Percentiles rank a stretch among this genome's conserved stretches.
These are phyloP conservation scores for Strigops habroptila DNA, from an alignment of 2,113 vertebrate genomes.

Conservation along the genomic window DNA sequence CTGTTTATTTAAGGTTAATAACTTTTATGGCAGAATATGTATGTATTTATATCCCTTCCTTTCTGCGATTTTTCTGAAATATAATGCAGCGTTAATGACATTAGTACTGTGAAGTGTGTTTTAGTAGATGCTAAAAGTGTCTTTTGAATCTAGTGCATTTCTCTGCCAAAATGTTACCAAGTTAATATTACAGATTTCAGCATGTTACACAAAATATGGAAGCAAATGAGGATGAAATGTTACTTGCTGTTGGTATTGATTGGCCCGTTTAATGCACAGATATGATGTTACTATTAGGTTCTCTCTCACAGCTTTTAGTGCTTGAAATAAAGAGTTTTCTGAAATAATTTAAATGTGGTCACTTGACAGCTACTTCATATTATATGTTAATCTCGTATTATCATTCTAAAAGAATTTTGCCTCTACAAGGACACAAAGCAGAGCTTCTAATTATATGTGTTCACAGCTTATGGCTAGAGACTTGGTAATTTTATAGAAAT, in stretches of 20 bases:
- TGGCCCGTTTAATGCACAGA: not conserved
- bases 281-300: not conserved
- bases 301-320: not conserved
- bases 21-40: not conserved
- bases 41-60: not conserved
- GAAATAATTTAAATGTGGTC: not conserved
- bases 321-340: not conserved
- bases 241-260: not conserved
- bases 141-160: not conserved
- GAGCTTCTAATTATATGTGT: slow-evolving; percentile 39
- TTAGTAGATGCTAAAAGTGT: not conserved
- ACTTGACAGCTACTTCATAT: slow-evolving; percentile 1
- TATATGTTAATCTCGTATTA: not conserved
- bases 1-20: slow-evolving; percentile 87
- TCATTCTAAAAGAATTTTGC: slow-evolving; percentile 20
- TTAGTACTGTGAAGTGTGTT: not conserved
- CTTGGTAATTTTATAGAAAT: slow-evolving; percentile 22
- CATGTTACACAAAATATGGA: not conserved
- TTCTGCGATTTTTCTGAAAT: not conserved
- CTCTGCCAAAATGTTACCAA: not conserved
- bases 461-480: not conserved
- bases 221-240: not conserved
- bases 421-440: not conserved
- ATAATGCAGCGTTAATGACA: not conserved
- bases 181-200: not conserved